phyloP scores from a whole-genome alignment of 1,140 invertebrate genomes.

The Dreissena rostriformis region DNA sequence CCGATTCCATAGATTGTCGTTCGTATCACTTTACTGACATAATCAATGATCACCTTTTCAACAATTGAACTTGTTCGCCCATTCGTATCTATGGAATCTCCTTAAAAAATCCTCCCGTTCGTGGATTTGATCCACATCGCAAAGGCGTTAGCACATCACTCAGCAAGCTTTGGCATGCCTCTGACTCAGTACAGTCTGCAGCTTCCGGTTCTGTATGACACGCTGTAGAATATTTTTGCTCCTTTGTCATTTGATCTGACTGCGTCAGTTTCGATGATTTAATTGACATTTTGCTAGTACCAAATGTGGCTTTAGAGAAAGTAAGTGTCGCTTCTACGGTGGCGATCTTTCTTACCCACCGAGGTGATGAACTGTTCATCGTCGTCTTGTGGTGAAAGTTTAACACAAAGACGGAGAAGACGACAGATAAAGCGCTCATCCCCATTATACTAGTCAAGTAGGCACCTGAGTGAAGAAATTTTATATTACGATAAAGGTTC shows the following conservation, averaged over 20 bases:
- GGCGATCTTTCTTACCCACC: too few relatives aligned
- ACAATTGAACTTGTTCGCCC: slow-evolving; percentile 37
- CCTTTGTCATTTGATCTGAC: too few relatives aligned
- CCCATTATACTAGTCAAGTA: slow-evolving; percentile 81
- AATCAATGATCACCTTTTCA: slow-evolving; percentile 70
- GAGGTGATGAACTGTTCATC: slow-evolving; percentile 66
- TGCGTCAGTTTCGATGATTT: slow-evolving; percentile 12
- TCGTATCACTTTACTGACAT: slow-evolving; percentile 74
- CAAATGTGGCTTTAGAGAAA: too few relatives aligned
- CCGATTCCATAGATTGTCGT: slow-evolving; percentile 60
- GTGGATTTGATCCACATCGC: background rate
- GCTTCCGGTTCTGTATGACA: slow-evolving; percentile 50
- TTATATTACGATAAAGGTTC: background rate
- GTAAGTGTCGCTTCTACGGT: too few relatives aligned
- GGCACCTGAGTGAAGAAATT: slow-evolving; percentile 75
- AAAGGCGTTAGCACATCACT: background rate
- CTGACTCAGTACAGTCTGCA: slow-evolving; percentile 21
- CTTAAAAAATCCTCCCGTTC: background rate
- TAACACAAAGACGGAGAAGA: slow-evolving; percentile 80
- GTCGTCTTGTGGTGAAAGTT: slow-evolving; percentile 79
- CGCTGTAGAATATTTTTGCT: slow-evolving; percentile 41
- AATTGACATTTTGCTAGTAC: too few relatives aligned
- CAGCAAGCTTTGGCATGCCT: too few relatives aligned
- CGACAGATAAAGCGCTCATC: slow-evolving; percentile 80
- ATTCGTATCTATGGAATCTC: background rate